Conservation (phyloP, 2,888 invertebrate species). For the Zaprionus bogoriensis region DNA sequence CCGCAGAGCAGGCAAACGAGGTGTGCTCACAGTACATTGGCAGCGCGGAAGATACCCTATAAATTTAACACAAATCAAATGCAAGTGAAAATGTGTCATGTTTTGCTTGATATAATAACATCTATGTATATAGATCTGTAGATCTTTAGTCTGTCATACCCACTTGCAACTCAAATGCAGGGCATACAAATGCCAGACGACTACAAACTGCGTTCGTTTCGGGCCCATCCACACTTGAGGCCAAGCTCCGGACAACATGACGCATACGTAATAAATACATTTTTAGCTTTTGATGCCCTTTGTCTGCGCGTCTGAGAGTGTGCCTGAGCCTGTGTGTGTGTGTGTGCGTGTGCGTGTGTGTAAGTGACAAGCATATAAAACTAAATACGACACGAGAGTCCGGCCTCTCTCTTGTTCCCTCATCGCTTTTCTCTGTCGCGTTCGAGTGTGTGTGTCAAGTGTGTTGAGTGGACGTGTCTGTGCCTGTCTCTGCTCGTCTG, state of each 20-base stretch:
- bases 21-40: neutral
- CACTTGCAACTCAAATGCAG: neutral
- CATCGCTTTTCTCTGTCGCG: constrained; percentile 8
- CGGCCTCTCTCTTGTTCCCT: constrained; percentile 11
- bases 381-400: constrained; percentile 57
- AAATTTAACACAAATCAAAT: neutral
- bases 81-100: neutral
- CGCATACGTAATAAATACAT: constrained; percentile 66
- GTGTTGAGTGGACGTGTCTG: constrained; percentile 38
- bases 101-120: no score
- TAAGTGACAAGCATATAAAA: constrained; percentile 64
- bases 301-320: neutral
- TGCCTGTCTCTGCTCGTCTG: constrained; percentile 4
- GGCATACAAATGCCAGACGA: constrained; percentile 9
- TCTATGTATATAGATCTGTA: neutral
- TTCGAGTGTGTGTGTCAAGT: constrained; percentile 31
- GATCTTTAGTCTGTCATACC: neutral
- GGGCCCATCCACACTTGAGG: constrained; percentile 36
- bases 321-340: neutral
- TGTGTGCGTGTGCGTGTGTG: constrained; percentile 20
- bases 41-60: neutral
- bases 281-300: constrained; percentile 20
- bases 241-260: constrained; percentile 35
- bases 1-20: neutral
- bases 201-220: constrained; percentile 15